phyloP scores from a whole-genome alignment of 1,140 invertebrate genomes.

The Nomia melanderi region DNA sequence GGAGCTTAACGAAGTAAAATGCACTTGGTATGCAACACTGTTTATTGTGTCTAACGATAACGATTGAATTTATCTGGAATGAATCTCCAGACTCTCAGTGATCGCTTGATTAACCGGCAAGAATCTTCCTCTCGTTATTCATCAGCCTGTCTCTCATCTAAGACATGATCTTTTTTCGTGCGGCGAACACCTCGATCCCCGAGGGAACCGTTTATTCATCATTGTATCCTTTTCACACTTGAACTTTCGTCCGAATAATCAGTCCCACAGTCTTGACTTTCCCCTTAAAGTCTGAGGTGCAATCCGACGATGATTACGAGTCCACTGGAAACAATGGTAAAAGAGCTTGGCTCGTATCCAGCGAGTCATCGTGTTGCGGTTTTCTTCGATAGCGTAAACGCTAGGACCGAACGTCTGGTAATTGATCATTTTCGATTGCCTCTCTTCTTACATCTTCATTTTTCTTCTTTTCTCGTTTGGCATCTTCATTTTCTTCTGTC shows the following conservation, averaged over 20 bases:
- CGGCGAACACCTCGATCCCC: background rate
- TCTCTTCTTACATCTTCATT: background rate
- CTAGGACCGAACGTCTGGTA: background rate
- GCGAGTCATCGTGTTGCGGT: slow-evolving; percentile 26
- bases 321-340: slow-evolving; percentile 15
- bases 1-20: no score
- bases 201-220: background rate
- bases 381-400: slow-evolving; percentile 16
- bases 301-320: slow-evolving; percentile 26
- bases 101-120: slow-evolving; percentile 12
- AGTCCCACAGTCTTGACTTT: slow-evolving; percentile 2
- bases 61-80: background rate
- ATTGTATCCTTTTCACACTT: background rate
- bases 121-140: slow-evolving; percentile 7
- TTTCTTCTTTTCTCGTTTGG: background rate
- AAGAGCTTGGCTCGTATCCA: slow-evolving; percentile 48
- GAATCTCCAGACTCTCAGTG: background rate
- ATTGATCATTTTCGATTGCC: slow-evolving; percentile 14
- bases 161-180: background rate
- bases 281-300: slow-evolving; percentile 16
- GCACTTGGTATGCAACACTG: background rate
- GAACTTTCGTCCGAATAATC: slow-evolving; percentile 24
- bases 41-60: background rate
- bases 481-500: background rate
- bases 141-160: background rate